These are phyloP conservation scores for Monarcha castaneiventris DNA, from an alignment of 2,113 vertebrate genomes.

Conservation along the genomic window DNA sequence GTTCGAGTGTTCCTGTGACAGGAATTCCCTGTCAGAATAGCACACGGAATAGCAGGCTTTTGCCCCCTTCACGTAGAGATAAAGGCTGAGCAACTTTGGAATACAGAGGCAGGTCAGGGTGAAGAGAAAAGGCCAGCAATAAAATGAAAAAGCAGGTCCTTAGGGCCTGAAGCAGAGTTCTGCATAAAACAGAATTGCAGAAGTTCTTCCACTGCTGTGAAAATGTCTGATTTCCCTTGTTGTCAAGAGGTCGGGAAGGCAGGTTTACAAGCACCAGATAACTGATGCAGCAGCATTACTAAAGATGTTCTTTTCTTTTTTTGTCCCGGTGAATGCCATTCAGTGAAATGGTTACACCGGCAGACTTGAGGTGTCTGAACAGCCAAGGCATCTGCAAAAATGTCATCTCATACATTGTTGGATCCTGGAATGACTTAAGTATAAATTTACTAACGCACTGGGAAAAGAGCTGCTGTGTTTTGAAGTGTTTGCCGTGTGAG, in stretches of 20 bases:
- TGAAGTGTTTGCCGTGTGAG: neutral
- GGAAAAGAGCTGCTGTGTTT: neutral
- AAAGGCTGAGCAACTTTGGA: conserved; percentile 58
- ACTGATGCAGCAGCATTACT: conserved; percentile 24
- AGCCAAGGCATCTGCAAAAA: neutral
- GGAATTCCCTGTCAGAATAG: conserved; percentile 11
- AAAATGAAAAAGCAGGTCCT: conserved; percentile 73
- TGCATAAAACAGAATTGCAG: conserved; percentile 28
- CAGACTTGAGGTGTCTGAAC: neutral
- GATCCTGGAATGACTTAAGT: neutral
- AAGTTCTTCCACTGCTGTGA: conserved; percentile 8
- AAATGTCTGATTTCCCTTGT: conserved; percentile 69
- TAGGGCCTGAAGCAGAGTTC: conserved; percentile 46
- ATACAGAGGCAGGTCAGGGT: conserved; percentile 59
- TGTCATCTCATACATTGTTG: neutral
- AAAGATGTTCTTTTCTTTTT: neutral
- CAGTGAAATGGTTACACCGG: neutral
- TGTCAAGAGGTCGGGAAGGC: conserved; percentile 52
- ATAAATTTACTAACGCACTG: neutral
- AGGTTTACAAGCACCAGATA: conserved; percentile 37
- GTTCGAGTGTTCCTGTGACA: neutral
- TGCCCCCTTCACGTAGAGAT: conserved; percentile 46
- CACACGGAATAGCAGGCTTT: neutral
- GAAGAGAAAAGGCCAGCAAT: conserved; percentile 50
- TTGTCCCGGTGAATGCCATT: neutral